phyloP scores from a whole-genome alignment of 2,888 invertebrate genomes.

The Tipula unca region DNA sequence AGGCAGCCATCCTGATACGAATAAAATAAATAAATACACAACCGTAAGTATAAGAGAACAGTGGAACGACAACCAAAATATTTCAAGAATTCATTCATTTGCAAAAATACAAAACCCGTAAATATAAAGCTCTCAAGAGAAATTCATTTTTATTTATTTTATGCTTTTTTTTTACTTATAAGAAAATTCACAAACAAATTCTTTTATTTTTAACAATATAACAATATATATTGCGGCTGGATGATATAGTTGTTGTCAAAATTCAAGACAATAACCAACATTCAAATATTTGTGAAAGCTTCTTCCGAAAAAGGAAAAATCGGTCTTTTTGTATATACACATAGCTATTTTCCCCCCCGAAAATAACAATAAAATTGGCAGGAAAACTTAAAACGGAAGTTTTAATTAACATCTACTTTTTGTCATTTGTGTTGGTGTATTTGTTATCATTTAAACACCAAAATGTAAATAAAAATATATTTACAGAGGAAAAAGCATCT shows the following conservation, averaged over 20 bases:
- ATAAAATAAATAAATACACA: background rate
- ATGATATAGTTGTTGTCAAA: background rate
- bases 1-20: background rate
- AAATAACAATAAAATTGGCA: background rate
- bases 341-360: background rate
- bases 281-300: background rate
- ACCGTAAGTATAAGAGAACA: background rate
- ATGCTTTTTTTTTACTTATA: background rate
- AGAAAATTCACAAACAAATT: background rate
- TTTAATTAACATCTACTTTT: background rate
- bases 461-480: background rate
- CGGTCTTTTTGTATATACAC: background rate
- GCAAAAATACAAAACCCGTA: background rate
- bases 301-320: background rate
- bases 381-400: background rate
- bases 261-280: background rate
- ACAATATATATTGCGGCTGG: background rate
- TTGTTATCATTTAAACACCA: background rate
- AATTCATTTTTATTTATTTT: background rate
- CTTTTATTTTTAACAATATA: background rate
- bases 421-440: background rate
- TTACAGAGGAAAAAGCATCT: background rate
- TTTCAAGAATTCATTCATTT: background rate
- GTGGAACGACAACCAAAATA: background rate
- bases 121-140: background rate